Conservation (phyloP, 2,797 vertebrate genomes). For the Botia almorhae region DNA sequence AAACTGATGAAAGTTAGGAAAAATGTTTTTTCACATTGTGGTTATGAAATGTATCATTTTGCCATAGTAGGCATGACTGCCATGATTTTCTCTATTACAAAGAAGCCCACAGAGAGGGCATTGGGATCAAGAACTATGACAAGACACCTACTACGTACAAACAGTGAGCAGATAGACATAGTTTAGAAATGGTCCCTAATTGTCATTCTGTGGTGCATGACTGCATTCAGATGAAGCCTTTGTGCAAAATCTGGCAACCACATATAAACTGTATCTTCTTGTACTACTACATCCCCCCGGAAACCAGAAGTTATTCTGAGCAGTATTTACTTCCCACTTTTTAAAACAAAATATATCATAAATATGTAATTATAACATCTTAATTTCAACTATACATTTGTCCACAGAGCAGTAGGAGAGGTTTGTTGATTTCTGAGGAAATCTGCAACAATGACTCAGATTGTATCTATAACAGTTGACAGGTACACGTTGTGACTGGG, state of each 20-base stretch:
- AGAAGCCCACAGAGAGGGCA: neutral
- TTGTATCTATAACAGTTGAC: constrained; percentile 37
- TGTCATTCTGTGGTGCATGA: constrained; percentile 5
- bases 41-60: neutral
- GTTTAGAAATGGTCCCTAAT: constrained; percentile 4
- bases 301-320: too few relatives aligned
- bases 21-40: neutral
- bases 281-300: neutral
- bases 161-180: neutral
- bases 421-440: too few relatives aligned
- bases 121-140: neutral
- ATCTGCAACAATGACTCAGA: constrained; percentile 12
- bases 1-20: neutral
- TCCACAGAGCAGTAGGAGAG: neutral
- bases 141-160: neutral
- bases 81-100: neutral
- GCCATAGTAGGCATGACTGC: neutral
- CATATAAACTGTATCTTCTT: constrained; percentile 50
- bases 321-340: too few relatives aligned
- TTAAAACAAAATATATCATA: constrained; percentile 3
- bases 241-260: constrained; percentile 41
- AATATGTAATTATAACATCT: too few relatives aligned
- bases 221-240: constrained; percentile 20
- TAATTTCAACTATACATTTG: too few relatives aligned
- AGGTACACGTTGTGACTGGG: constrained; percentile 52